Base-by-base conservation (phyloP, 2,888 invertebrate species). In the Megastigmus dorsalis region DNA sequence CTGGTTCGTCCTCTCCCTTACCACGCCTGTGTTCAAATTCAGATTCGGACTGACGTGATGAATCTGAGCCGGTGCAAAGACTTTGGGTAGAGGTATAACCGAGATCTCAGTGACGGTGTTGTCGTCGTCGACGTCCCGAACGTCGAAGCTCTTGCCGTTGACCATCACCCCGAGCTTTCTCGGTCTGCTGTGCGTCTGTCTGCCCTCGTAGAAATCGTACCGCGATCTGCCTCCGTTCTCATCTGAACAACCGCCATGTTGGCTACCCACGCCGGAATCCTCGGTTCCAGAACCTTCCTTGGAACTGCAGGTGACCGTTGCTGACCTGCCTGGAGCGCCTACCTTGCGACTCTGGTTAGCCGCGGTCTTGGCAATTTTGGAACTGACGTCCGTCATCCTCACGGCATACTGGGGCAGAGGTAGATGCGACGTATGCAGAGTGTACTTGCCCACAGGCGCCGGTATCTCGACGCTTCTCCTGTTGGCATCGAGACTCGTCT, bases 141-240 rank as follows among this genome's bases (percentile, higher is more conserved):
- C 92, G 79, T 95, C 94, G 87, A 95, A 95, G 79, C 91, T 93
- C 82, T 94, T 93, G 0, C 93, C 90, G 54, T 90, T 91, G 88
- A 94, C 92, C 38, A 94, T 91, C 91, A 95, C 93, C 86, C 94
- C 93, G 48, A 95, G 88, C 84, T 93, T 93, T 60, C 95, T 90
- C 0, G 93, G 92, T 75, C 93, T 91, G 6, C 90, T 88, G 54
- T 81, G 77, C 54, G 13, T 13, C 33, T 65, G 65, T 9, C 50
- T 18, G 0, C 52, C n/a, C 3, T 67, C 62, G 48, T 33, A 63
- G 38, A 36, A 75, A 0, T 75, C 71, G 60, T 55, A 70, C 2
- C 88, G 10, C 85, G 77, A 7, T 84, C 85, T 57, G 10, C 85
- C 82, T 33, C 86, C 85, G 36, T 78, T 83, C 36, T 85, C 88